These are phyloP conservation scores for Macrophya annulata DNA, from an alignment of 2,888 invertebrate genomes.

Conservation along the genomic window DNA sequence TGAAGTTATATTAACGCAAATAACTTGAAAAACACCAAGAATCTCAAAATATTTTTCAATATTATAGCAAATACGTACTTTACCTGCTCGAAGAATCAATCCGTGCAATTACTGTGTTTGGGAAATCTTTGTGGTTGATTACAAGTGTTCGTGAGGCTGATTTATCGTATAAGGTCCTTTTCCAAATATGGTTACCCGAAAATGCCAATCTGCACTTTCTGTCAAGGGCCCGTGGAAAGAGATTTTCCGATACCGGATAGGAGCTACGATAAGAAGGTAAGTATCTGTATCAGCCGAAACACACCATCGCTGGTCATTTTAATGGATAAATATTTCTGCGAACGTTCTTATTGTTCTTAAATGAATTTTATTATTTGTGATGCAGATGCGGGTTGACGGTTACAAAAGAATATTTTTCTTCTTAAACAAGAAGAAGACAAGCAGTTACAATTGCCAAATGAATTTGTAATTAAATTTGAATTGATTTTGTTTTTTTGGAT, in stretches of 20 bases:
- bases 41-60: too few species aligned
- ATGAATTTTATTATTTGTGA: not conserved
- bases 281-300: not conserved
- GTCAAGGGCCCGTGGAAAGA: not conserved
- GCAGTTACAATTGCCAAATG: too few species aligned
- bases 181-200: not conserved
- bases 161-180: not conserved
- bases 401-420: not conserved
- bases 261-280: not conserved
- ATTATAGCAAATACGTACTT: too few species aligned
- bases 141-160: not conserved
- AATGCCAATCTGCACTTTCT: not conserved
- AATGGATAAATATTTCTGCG: not conserved
- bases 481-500: not conserved
- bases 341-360: not conserved
- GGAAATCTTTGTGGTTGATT: not conserved
- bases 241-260: not conserved
- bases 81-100: too few species aligned
- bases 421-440: too few species aligned
- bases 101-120: not conserved
- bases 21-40: slow-evolving; percentile 7
- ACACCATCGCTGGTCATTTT: not conserved
- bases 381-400: not conserved
- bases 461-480: not conserved
- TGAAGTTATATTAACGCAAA: not conserved